Evolutionary conservation across 1,140 invertebrate species (phyloP), one percentile per base, ranked within the genome.

Genomic region (Lasioglossum baleicum): DNA sequence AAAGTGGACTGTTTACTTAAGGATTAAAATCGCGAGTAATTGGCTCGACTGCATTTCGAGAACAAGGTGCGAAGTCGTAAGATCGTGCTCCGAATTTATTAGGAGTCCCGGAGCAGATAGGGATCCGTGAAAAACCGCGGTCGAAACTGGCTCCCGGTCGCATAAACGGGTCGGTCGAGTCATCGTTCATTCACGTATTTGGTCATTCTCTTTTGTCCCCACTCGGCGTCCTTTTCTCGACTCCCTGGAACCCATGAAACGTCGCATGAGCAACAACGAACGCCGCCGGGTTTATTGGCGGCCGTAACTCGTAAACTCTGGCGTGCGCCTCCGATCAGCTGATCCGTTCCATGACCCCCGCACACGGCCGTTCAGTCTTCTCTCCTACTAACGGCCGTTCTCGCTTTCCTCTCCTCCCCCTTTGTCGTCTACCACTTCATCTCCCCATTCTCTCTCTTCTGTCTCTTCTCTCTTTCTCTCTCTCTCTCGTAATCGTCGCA

Each of bases 251-350:
- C 87, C 89, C 86, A 89, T 91, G 89, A 88, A 92, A 90, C 91
- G 91, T 92, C 90, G 90, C 90, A 88, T 84, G 89, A 90, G 87
- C 89, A 91, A 91, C 90, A 91, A 91, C 90, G 90, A 92, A 92
- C 90, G 88, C 84, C 88, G 88, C 88, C 88, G 83, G 88, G 91
- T 93, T 93, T 93, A 93, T 93, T 93, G 93, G 90, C 92, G 90
- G 90, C 90, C 91, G 92, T 93, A 93, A 93, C 91, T 93, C 92
- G 92, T 93, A 93, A 93, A 93, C 90, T 90, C 90, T 91, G 89
- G 90, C 91, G 91, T 90, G 88, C 91, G 91, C 90, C 92, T 92
- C 89, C 90, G 92, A 93, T 93, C 92, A 93, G 92, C 92, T 93
- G 92, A 93, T 93, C 90, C 89, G 90, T 92, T 91, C 90, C 89